Percentiles rank a stretch among this genome's conserved stretches.
Evolutionary conservation across 2,113 vertebrate species (phyloP).

Genomic region (Ceyx melanurus): DNA sequence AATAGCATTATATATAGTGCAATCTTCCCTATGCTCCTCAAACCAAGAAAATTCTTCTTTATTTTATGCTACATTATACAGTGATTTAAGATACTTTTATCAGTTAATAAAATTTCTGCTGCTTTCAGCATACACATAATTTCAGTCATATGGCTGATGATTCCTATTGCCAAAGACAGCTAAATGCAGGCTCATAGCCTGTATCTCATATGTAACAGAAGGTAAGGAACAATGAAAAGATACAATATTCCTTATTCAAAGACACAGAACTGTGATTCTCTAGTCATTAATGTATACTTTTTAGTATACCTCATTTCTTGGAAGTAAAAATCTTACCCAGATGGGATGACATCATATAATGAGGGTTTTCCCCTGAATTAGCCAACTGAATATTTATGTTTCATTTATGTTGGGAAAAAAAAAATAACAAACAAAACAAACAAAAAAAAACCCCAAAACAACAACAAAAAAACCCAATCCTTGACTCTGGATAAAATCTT

Average conservation of each 20-base stretch:
- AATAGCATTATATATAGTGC: not conserved
- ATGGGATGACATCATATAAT: not conserved
- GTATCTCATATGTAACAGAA: not conserved
- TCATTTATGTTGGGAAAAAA: not conserved
- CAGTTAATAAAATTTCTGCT: not conserved
- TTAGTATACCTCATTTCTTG: not conserved
- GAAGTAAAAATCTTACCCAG: accelerated
- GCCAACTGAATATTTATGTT: not conserved
- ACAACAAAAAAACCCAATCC: not conserved
- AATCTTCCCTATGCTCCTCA: not conserved
- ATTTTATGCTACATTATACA: not conserved
- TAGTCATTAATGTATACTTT: not conserved
- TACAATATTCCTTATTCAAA: not conserved
- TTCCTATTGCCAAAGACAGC: not conserved
- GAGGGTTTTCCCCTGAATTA: not conserved
- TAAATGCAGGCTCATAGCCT: not conserved
- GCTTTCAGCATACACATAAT: not conserved
- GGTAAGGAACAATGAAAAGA: not conserved
- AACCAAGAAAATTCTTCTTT: not conserved
- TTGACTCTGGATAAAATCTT: not conserved
- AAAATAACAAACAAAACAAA: not conserved
- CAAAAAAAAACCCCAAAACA: no score
- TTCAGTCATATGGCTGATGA: not conserved
- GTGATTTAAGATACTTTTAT: not conserved
- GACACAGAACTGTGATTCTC: not conserved